Base-by-base conservation (phyloP, 2,888 invertebrate genomes). In the Bruchidius siliquastri region DNA sequence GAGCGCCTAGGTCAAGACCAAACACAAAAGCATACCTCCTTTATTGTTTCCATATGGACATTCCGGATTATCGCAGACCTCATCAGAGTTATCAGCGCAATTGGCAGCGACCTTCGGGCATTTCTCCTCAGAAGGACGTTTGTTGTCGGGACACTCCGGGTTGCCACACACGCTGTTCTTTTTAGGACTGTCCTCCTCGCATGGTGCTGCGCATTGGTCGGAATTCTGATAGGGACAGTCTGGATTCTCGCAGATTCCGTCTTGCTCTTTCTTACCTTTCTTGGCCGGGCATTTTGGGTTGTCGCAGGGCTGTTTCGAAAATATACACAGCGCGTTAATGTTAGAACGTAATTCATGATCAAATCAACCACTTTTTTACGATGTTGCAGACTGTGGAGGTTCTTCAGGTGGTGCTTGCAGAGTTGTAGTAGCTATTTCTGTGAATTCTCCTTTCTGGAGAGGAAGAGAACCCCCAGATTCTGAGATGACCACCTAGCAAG, bases 141-240 rank as follows among this genome's bases (percentile, higher is more conserved):
- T 68, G 21, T 73, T 76, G 49, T 76, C 79, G 10, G 80, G 81
- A 71, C 80, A 81, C 22, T 76, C 77, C 1, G 79, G 79, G 69
- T 77, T 76, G 21, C 69, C 72, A 72, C 80, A 80, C 8, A 8
- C 26, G 26, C 8, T 26, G 3, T 26, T 26, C 26, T 26, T 26
- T 26, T 26, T 26, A 26, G 26, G 8, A 8, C 3, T 26, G 2
- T 49, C 49, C 1, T 49, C 49, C 1, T 49, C 49, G 49, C 8
- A 30, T 8, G 8, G 30, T 30, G 30, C 8, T 68, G 68, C 21
- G 68, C 68, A 68, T 68, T 68, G 21, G 8, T 68, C 68, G 20
- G 68, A 68, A 20, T 6, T 68, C 18, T 32, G 69, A 20, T 21
- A 78, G 0, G 79, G 79, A 71, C 81, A 81, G 0, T 77, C 72